Evolutionary conservation across 2,113 vertebrate genomes (phyloP), one percentile per base, ranked within the genome.

Genomic region (Centropus bengalensis): DNA sequence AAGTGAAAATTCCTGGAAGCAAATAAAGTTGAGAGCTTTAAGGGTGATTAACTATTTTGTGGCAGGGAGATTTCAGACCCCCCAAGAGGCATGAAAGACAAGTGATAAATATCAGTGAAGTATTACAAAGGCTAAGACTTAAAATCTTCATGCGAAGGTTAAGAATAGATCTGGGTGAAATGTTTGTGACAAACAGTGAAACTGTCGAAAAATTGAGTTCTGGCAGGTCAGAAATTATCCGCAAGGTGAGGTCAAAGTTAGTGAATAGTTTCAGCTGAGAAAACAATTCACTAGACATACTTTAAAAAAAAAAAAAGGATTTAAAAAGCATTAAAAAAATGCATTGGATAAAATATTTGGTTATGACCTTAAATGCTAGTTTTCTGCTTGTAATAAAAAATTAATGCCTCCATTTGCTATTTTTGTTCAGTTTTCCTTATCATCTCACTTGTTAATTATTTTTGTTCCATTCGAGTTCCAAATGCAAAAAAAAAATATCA

Each of bases 1-100:
- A 94, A 86, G 54, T 66, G 51, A 90, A 92, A 94, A 96, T 73
- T 88, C 52, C 32, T 82, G 36, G n/a, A 92, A 93, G 23, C 62
- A 32, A 77, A 90, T 27, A 47, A 75, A 84, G 55, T 16, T 62
- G 40, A 67, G 44, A 89, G 21, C 12, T 81, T 89, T 88, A 66
- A 51, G 44, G 71, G 24, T 23, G 47, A 78, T 73, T 66, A 91
- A 45, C 56, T 88, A 14, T 71, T 81, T 76, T 56, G 44, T 80
- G 67, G 67, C 79, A 82, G 51, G 59, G 22, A 21, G n/a, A 92
- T 63, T 91, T 94, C 59, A 77, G 62, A 36, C 54, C 18, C 38
- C 45, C 14, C 19, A 59, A 52, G 58, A 0, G 66, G n/a, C 58
- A 79, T 4, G 54, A 91, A 91, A 85, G 33, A 36, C 17, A 60